Conservation (phyloP, 2,797 vertebrate genomes). For the Coendou prehensilis region DNA sequence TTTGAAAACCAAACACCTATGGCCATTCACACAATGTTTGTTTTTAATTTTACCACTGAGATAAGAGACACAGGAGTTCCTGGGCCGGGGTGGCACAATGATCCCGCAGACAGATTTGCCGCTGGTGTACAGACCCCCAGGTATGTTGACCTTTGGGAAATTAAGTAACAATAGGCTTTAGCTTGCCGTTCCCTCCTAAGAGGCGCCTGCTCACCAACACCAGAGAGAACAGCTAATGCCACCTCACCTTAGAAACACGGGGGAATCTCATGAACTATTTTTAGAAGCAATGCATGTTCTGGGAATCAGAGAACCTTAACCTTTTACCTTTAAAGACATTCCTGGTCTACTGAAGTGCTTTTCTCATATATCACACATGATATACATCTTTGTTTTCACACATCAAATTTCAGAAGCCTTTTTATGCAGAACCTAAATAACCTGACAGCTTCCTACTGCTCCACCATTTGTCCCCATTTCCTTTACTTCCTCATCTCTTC, state of each 20-base stretch:
- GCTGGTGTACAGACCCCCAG: background rate
- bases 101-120: background rate
- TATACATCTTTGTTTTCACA: background rate
- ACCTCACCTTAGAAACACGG: background rate
- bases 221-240: background rate
- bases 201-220: background rate
- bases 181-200: background rate
- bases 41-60: background rate
- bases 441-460: background rate
- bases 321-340: background rate
- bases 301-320: background rate
- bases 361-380: background rate
- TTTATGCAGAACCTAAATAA: background rate
- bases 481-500: background rate
- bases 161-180: background rate
- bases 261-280: background rate
- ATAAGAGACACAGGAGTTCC: no score
- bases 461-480: background rate
- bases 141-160: background rate
- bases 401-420: background rate
- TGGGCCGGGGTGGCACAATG: rapidly evolving
- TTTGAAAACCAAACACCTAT: background rate
- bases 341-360: background rate
- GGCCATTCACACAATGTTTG: background rate
- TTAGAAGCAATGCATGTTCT: background rate